phyloP scores from a whole-genome alignment of 2,113 vertebrate genomes.

The Spilogale gracilis region DNA sequence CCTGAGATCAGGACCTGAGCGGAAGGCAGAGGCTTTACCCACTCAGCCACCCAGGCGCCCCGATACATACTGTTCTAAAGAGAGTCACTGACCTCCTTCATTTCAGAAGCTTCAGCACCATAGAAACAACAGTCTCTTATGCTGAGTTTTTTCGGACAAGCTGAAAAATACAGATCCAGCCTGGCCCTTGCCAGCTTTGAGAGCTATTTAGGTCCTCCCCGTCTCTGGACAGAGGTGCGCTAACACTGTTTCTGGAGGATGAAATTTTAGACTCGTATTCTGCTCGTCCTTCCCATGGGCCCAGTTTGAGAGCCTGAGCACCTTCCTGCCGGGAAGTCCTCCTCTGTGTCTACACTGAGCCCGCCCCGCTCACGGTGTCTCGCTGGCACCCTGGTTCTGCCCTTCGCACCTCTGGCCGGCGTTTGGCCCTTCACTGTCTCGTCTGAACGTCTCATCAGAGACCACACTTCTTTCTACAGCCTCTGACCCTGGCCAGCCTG shows the following conservation, averaged over 20 bases:
- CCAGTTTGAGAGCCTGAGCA: not conserved
- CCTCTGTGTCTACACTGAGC: not conserved
- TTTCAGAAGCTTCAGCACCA: not conserved
- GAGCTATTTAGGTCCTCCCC: not conserved
- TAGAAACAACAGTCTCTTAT: not conserved
- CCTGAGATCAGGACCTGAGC: too few relatives aligned
- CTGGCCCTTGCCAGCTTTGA: not conserved
- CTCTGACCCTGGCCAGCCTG: not conserved
- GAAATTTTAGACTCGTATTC: not conserved
- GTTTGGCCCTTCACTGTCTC: not conserved
- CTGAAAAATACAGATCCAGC: not conserved
- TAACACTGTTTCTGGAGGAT: not conserved
- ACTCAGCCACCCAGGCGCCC: too few relatives aligned
- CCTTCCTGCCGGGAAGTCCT: not conserved
- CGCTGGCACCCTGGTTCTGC: not conserved
- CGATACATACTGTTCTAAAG: not conserved
- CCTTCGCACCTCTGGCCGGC: not conserved
- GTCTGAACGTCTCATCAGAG: not conserved
- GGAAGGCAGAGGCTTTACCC: too few relatives aligned
- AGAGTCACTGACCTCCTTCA: not conserved
- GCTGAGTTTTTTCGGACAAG: not conserved
- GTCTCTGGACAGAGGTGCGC: not conserved
- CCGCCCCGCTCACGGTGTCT: not conserved
- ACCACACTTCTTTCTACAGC: not conserved
- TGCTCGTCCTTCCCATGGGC: not conserved